Evolutionary conservation across 1,140 invertebrate genomes (phyloP).

Genomic region (Drosophila rhopaloa): DNA sequence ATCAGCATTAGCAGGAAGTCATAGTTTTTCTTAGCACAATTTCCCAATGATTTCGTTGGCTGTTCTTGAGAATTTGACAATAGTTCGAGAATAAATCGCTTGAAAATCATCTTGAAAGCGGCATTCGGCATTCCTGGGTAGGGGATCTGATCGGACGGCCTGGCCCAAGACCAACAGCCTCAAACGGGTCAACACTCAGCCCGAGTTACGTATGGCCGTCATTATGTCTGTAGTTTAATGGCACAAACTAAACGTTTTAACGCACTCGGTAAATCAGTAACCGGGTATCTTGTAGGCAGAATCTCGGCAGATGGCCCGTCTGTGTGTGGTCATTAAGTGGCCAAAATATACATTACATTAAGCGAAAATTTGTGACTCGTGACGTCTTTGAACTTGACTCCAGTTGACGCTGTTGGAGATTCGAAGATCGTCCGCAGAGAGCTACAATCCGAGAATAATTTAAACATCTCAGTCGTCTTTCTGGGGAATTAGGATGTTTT

Average conservation of each 20-base stretch:
- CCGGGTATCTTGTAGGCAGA: slow-evolving; percentile 19
- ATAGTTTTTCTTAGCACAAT: slow-evolving; percentile 18
- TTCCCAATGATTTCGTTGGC: slow-evolving; percentile 11
- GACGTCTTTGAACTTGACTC: slow-evolving; percentile 76
- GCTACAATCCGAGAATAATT: not conserved
- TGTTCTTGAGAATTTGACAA: slow-evolving; percentile 38
- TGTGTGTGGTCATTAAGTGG: slow-evolving; percentile 55
- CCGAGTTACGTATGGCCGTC: slow-evolving; percentile 13
- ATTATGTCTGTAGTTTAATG: slow-evolving; percentile 64
- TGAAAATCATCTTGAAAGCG: slow-evolving; percentile 12
- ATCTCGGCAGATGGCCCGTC: slow-evolving; percentile 6
- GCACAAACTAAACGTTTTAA: slow-evolving; percentile 69
- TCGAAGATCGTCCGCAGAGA: not conserved
- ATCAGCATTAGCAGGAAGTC: slow-evolving; percentile 54
- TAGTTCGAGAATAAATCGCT: slow-evolving; percentile 8
- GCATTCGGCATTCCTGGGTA: not conserved
- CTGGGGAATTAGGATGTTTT: slow-evolving; percentile 13
- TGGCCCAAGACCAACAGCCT: not conserved
- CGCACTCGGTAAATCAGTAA: slow-evolving; percentile 45
- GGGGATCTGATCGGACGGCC: slow-evolving; percentile 4
- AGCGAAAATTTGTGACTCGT: slow-evolving; percentile 68
- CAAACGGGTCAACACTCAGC: slow-evolving; percentile 38
- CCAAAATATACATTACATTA: slow-evolving; percentile 48
- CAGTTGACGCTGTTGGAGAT: slow-evolving; percentile 4
- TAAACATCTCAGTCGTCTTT: slow-evolving; percentile 7